These are phyloP conservation scores for Halictus quadricinctus DNA, from an alignment of 2,888 invertebrate species.

Conservation along the genomic window DNA sequence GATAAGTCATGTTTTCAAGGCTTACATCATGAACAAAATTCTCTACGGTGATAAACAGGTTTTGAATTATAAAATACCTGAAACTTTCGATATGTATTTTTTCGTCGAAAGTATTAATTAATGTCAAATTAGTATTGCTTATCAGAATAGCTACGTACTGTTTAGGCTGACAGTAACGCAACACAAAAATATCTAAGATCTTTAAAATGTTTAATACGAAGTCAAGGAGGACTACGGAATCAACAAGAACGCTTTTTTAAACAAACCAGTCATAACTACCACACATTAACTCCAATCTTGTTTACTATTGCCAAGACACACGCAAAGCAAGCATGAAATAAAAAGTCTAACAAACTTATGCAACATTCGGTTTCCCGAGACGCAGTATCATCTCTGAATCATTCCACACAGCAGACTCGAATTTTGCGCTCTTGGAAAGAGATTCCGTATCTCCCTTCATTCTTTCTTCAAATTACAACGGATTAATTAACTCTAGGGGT, in stretches of 20 bases:
- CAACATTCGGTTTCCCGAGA: neutral
- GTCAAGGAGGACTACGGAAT: neutral
- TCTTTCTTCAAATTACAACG: constrained; percentile 14
- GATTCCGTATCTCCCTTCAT: neutral
- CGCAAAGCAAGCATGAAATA: constrained; percentile 15
- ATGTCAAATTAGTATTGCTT: neutral
- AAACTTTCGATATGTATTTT: neutral
- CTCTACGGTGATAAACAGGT: too few species aligned
- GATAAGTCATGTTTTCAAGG: neutral
- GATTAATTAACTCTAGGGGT: constrained; percentile 30
- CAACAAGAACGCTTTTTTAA: neutral
- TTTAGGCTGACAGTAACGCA: neutral
- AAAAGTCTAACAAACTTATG: constrained; percentile 31
- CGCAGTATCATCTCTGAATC: constrained; percentile 12
- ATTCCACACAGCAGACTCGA: neutral
- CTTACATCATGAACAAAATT: too few species aligned
- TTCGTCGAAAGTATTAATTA: too few species aligned
- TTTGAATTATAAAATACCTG: neutral
- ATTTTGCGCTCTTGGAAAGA: neutral
- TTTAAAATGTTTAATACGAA: neutral
- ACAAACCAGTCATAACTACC: neutral
- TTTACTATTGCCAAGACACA: constrained; percentile 26
- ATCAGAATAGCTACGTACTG: neutral
- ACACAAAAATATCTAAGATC: neutral
- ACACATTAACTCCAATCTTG: constrained; percentile 14